phyloP scores from a whole-genome alignment of 2,113 vertebrate species.

The Leiothrix lutea region DNA sequence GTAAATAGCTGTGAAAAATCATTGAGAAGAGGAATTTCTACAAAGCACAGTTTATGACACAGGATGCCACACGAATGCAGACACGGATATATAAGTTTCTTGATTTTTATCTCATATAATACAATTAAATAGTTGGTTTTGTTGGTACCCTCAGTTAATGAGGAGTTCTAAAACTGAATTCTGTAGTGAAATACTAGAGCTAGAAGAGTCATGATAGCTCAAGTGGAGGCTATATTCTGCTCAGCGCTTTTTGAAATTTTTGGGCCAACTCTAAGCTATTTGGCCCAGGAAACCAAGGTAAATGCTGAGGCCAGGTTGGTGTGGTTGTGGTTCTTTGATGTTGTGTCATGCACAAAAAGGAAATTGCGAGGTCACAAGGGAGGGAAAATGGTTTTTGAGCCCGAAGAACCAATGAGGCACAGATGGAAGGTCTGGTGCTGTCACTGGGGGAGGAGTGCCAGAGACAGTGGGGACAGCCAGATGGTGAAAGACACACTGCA shows the following conservation, averaged over 20 bases:
- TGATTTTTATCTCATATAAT: neutral
- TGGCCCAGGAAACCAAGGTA: neutral
- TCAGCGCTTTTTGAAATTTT: neutral
- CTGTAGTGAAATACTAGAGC: neutral
- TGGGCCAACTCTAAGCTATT: neutral
- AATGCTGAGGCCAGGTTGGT: neutral
- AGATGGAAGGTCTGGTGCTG: neutral
- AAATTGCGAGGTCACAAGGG: neutral
- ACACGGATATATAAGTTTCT: neutral
- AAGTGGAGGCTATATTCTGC: neutral
- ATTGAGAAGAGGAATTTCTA: neutral
- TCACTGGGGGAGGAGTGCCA: neutral
- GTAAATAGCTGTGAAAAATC: conserved; percentile 36
- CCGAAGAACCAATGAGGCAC: neutral
- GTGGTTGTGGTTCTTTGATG: neutral
- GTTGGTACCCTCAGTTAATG: neutral
- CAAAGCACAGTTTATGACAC: neutral
- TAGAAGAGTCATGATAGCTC: neutral
- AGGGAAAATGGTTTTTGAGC: neutral
- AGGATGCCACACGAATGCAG: neutral
- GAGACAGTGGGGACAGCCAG: neutral
- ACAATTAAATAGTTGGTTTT: rapidly evolving
- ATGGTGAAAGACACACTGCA: neutral
- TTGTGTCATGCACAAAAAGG: neutral
- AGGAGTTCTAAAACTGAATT: neutral